These are phyloP conservation scores for Erannis defoliaria DNA, from an alignment of 2,888 invertebrate genomes.

Conservation along the genomic window DNA sequence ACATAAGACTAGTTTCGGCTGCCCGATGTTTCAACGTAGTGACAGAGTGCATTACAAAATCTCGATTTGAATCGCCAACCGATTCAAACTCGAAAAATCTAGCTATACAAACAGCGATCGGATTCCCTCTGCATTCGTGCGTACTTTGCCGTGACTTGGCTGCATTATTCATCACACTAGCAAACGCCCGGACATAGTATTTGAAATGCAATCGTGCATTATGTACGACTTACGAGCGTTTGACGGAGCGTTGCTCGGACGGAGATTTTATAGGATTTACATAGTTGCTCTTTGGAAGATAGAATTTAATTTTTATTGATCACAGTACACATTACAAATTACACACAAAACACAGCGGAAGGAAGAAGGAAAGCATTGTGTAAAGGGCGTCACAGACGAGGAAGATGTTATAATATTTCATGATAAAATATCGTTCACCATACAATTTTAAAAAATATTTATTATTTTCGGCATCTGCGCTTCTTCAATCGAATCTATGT, in stretches of 20 bases:
- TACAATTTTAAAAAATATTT: too few species aligned
- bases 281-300: neutral
- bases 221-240: conserved; percentile 64
- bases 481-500: too few species aligned
- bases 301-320: too few species aligned
- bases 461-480: too few species aligned
- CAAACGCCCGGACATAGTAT: conserved; percentile 62
- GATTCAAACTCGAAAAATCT: conserved; percentile 14
- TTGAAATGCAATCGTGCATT: conserved; percentile 72
- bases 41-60: neutral
- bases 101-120: conserved; percentile 59
- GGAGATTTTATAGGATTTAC: conserved; percentile 26
- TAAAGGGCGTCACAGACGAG: too few species aligned
- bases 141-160: conserved; percentile 48
- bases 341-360: too few species aligned
- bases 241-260: conserved; percentile 45
- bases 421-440: too few species aligned
- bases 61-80: neutral
- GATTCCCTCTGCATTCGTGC: conserved; percentile 61
- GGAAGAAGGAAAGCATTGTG: too few species aligned
- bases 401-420: too few species aligned
- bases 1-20: neutral
- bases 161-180: conserved; percentile 74
- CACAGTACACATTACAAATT: too few species aligned
- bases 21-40: neutral